phyloP scores from a whole-genome alignment of 2,888 invertebrate genomes.

The Trichopria drosophilae region DNA sequence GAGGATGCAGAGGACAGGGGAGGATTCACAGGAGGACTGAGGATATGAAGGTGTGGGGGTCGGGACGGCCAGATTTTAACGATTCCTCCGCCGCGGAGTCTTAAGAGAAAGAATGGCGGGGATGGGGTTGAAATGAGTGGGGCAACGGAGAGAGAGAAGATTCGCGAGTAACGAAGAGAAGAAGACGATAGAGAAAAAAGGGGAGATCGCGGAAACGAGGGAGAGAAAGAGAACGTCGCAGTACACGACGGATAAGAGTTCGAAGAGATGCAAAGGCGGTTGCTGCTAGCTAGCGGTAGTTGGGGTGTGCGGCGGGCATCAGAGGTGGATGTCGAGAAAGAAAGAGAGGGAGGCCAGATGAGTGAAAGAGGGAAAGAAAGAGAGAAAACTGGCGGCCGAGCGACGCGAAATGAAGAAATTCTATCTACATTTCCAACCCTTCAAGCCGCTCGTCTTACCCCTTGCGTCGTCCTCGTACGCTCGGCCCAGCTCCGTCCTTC shows the following conservation, averaged over 20 bases:
- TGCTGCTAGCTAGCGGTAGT: constrained; percentile 19
- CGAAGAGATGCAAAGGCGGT: constrained; percentile 26
- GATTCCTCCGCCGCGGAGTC: constrained; percentile 59
- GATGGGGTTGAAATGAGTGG: constrained; percentile 53
- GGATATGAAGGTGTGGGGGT: constrained; percentile 42
- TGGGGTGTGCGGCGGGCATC: constrained; percentile 1
- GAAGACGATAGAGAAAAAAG: constrained; percentile 11
- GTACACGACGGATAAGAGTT: constrained; percentile 29
- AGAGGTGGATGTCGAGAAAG: constrained; percentile 20
- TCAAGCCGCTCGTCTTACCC: constrained; percentile 56
- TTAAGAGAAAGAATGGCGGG: constrained; percentile 59
- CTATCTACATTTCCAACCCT: constrained; percentile 65
- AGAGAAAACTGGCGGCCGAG: constrained; percentile 48
- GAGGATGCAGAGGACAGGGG: constrained; percentile 10
- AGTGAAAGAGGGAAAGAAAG: constrained; percentile 36
- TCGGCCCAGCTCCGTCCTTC: constrained; percentile 37
- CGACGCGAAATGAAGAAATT: constrained; percentile 66
- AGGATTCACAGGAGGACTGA: constrained; percentile 27
- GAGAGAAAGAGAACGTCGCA: constrained; percentile 26
- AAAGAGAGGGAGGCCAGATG: constrained; percentile 27
- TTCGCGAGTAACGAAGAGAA: constrained; percentile 18
- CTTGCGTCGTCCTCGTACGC: too few species aligned
- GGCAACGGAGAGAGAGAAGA: constrained; percentile 32
- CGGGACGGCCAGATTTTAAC: constrained; percentile 60
- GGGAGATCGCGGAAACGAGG: too few species aligned